These are phyloP conservation scores for Dallia pectoralis DNA, from an alignment of 2,797 vertebrate species.

Conservation along the genomic window DNA sequence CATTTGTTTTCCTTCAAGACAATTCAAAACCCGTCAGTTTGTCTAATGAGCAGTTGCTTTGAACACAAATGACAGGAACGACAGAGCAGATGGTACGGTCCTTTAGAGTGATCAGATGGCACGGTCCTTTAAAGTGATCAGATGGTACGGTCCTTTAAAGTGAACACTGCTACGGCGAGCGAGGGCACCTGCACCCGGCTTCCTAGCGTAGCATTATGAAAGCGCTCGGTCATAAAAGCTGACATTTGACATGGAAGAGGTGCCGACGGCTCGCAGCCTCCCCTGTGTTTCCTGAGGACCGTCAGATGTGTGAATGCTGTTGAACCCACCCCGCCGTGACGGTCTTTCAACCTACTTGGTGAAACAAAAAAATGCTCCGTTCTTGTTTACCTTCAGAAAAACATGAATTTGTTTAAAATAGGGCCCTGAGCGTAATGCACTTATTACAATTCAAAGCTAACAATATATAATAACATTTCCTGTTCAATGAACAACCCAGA, in stretches of 20 bases:
- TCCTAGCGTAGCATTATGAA: neutral
- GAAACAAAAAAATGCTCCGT: neutral
- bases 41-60: neutral
- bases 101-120: neutral
- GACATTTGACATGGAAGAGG: conserved; percentile 4
- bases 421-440: neutral
- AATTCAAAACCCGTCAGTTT: neutral
- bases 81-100: neutral
- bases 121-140: no score
- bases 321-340: neutral
- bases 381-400: neutral
- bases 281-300: neutral
- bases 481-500: neutral
- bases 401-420: neutral
- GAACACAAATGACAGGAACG: neutral
- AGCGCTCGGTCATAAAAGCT: neutral
- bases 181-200: neutral
- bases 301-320: neutral
- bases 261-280: neutral
- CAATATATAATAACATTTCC: neutral
- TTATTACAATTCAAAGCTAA: neutral
- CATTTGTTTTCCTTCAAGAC: neutral
- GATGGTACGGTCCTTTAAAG: no score
- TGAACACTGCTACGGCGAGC: neutral
- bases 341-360: neutral